Base-by-base conservation (phyloP, 1,140 invertebrate species). In the Zaprionus capensis region DNA sequence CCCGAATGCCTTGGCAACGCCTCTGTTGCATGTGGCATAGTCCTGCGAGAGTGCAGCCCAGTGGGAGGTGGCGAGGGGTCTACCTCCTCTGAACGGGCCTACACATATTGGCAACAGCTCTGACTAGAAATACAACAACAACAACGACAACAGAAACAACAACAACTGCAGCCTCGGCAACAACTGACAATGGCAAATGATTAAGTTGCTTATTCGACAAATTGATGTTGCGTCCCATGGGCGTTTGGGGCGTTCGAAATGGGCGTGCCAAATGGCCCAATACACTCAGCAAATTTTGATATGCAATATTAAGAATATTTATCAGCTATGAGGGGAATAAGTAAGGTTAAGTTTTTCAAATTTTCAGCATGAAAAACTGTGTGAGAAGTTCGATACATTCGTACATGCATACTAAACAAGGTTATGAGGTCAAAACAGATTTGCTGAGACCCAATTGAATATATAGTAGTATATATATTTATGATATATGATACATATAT, bases 171-270 rank as follows among this genome's bases (percentile, higher is more conserved):
- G 44, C 51, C 11, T 46, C 59, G 61, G 74, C 74, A 49, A 49
- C 58, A 76, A 81, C 80, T 81, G 81, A 85, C 81, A 90, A 84
- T 90, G 76, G 78, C 78, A 80, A 88, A 90, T 88, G 85, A 88
- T 88, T 85, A 90, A 88, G 84, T 88, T 88, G 84, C 84, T 85
- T 85, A 88, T 88, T 88, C 81, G 81, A 81, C 84, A 88, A 90
- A 88, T 88, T 90, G 84, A 90, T 88, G 85, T 80, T 74, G 70
- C 72, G 68, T 68, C 58, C 68, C 63, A n/a, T 9, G n/a, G 41
- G 41, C 41, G n/a, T 46, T 34, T 11, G 31, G 38, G 46, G 67
- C 62, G 58, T 71, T 36, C 2, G 62, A 61, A 61, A 34, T 11
- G 22, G 20, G 41, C 15, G 7, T 38, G 20, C n/a, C 51, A 63